phyloP scores from a whole-genome alignment of 2,888 invertebrate species.

The Platynereis dumerilii region DNA sequence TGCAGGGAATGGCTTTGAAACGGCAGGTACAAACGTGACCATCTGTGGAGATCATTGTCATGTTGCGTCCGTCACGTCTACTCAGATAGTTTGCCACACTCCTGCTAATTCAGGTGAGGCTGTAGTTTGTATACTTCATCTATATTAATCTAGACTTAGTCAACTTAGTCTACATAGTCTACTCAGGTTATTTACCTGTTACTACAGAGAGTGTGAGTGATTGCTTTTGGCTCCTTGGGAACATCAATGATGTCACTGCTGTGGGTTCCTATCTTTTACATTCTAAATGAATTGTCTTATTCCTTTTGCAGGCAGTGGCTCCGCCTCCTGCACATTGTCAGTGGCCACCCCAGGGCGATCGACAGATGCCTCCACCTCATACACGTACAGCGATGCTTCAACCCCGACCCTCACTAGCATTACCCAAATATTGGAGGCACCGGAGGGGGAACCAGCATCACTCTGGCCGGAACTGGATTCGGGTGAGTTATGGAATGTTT shows the following conservation, averaged over 20 bases:
- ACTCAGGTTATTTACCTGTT: too few relatives aligned
- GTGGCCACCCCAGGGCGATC: background rate
- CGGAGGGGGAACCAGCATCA: conserved; percentile 32
- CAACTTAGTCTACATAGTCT: too few relatives aligned
- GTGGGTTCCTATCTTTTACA: too few relatives aligned
- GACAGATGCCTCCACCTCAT: conserved; percentile 31
- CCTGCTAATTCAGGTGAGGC: conserved; percentile 16
- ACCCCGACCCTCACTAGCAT: conserved; percentile 48
- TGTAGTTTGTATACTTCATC: too few relatives aligned
- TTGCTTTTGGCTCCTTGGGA: too few relatives aligned
- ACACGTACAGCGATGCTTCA: conserved; percentile 13
- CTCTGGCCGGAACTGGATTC: conserved; percentile 33
- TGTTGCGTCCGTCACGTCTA: conserved; percentile 29
- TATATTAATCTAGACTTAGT: too few relatives aligned
- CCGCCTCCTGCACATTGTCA: background rate
- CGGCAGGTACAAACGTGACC: conserved; percentile 20
- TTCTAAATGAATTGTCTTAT: too few relatives aligned
- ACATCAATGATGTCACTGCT: too few relatives aligned
- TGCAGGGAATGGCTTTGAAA: conserved; percentile 31
- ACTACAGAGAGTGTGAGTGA: too few relatives aligned
- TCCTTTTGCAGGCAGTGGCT: too few relatives aligned
- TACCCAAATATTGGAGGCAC: conserved; percentile 51
- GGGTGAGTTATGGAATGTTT: too few relatives aligned
- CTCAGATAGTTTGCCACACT: conserved; percentile 40
- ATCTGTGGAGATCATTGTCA: conserved; percentile 28